Evolutionary conservation across 2,888 invertebrate species (phyloP).

Genomic region (Bhutanitis thaidina): DNA sequence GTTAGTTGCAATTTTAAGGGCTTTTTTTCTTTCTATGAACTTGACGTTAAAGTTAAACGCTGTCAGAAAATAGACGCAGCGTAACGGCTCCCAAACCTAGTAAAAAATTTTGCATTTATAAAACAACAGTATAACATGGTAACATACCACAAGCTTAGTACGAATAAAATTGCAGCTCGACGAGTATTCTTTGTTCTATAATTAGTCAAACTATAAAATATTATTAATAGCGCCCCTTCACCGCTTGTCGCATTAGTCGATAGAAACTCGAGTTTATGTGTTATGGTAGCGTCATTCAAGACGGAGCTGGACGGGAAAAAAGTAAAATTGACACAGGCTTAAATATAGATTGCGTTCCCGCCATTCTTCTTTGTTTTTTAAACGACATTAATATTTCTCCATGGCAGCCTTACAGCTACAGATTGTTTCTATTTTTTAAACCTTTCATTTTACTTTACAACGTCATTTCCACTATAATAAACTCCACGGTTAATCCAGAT

Average conservation of each 20-base stretch:
- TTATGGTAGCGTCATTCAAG: conserved; percentile 6
- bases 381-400: conserved; percentile 47
- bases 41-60: no score
- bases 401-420: conserved; percentile 20
- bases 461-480: conserved; percentile 16
- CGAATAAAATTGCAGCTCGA: no score
- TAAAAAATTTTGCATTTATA: no score
- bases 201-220: no score
- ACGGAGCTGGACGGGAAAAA: conserved; percentile 34
- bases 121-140: no score
- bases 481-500: conserved; percentile 14
- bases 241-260: not conserved
- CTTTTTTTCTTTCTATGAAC: no score
- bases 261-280: conserved; percentile 15
- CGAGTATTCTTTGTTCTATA: no score
- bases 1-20: no score
- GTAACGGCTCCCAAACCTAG: no score
- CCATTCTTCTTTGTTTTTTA: conserved; percentile 38
- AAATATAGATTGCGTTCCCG: conserved; percentile 52
- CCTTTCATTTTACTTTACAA: conserved; percentile 9
- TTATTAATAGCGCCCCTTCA: no score
- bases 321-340: conserved; percentile 48
- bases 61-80: no score
- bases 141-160: no score
- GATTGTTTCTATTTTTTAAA: conserved; percentile 25